Evolutionary conservation across 1,140 invertebrate genomes (phyloP).

Genomic region (Thaumatotibia leucotreta): DNA sequence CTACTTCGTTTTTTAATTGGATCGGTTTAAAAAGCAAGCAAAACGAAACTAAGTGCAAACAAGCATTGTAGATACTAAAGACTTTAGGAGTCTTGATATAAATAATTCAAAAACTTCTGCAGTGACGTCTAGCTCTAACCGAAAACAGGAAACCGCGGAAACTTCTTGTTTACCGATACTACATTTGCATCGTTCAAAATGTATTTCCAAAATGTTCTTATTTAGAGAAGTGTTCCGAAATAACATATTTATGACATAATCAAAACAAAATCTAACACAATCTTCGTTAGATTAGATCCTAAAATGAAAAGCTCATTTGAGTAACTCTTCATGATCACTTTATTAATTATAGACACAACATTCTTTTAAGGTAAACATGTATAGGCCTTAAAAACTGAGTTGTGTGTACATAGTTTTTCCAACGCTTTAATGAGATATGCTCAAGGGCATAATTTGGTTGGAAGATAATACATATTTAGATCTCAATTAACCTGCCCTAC

Average conservation of each 20-base stretch:
- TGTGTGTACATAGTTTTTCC: constrained; percentile 21
- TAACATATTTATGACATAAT: too few species aligned
- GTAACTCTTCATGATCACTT: too few species aligned
- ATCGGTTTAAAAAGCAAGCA: neutral
- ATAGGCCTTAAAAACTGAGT: constrained; percentile 14
- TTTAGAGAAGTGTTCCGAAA: too few species aligned
- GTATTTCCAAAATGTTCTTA: too few species aligned
- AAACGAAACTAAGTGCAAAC: neutral
- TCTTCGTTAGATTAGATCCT: too few species aligned
- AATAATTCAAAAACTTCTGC: neutral
- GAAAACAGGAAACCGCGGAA: neutral
- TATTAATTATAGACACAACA: neutral
- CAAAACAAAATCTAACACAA: too few species aligned
- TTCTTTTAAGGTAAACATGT: neutral
- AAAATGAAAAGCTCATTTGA: too few species aligned
- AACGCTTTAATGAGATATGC: constrained; percentile 19
- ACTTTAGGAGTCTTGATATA: neutral
- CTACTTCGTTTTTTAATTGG: neutral
- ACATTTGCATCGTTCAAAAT: neutral
- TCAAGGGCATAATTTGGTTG: constrained; percentile 21
- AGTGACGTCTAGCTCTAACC: neutral
- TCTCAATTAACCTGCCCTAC: neutral
- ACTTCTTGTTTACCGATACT: neutral
- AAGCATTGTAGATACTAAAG: neutral
- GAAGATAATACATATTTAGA: constrained; percentile 7